Base-by-base conservation (phyloP, 1,140 invertebrate genomes). In the Chymomyza costata region DNA sequence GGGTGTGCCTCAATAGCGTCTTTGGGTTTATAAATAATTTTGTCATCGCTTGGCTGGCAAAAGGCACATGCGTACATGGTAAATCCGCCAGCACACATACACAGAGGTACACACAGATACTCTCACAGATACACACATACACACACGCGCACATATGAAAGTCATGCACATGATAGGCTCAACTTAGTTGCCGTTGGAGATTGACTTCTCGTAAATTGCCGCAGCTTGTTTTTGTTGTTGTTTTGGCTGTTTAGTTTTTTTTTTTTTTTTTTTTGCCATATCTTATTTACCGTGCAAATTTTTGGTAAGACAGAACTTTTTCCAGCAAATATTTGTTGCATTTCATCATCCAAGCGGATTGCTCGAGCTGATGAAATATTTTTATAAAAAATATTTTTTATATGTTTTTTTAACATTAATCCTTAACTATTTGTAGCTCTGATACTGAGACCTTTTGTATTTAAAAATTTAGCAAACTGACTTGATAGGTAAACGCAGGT, bases 131-230 rank as follows among this genome's bases (percentile, higher is more conserved):
- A n/a, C n/a, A n/a, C n/a, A n/a, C n/a, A n/a, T n/a, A n/a, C n/a
- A n/a, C n/a, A n/a, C n/a, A n/a, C n/a, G n/a, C 49, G 61, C 56
- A 48, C 45, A 68, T 73, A 73, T 73, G 73, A 78, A 78, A 80
- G 73, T 78, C 47, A 10, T 21, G 39, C 53, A 49, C 43, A 38
- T 34, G 21, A 53, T 59, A 51, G 46, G 59, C 59, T 70, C 43
- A n/a, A n/a, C n/a, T n/a, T n/a, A n/a, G n/a, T 56, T 28, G 49
- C 31, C 37, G 43, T 34, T 28, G 37, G 37, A 32, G n/a, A n/a
- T n/a, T n/a, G n/a, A n/a, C n/a, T n/a, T n/a, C n/a, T n/a, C n/a
- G 3, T 11, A 39, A 74, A 68, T 74, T 64, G 62, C 32, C 50
- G 52, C 30, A 17, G 52, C 34, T 43, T 55, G 18, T n/a, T 35